phyloP scores from a whole-genome alignment of 2,113 vertebrate genomes.

The Prunella himalayana region DNA sequence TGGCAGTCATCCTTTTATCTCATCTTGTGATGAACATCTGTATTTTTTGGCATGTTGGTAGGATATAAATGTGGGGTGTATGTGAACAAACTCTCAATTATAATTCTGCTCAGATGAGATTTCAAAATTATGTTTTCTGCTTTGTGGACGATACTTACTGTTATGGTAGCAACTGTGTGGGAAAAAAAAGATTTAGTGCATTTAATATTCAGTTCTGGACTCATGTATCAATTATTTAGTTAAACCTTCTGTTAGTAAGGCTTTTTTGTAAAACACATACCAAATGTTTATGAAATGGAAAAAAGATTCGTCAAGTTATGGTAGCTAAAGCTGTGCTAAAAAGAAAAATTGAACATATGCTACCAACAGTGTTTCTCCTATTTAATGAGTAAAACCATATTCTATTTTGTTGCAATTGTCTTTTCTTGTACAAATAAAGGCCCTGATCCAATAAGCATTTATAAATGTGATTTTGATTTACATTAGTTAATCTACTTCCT shows the following conservation, averaged over 20 bases:
- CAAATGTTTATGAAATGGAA: constrained; percentile 51
- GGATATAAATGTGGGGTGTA: not conserved
- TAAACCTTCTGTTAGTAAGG: constrained; percentile 35
- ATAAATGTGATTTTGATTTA: not conserved
- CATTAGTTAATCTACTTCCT: not conserved
- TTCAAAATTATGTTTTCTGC: constrained; percentile 16
- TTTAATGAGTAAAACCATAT: constrained; percentile 20
- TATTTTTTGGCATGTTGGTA: constrained; percentile 6
- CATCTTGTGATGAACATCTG: constrained; percentile 14
- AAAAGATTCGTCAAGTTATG: not conserved
- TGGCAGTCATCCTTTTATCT: not conserved
- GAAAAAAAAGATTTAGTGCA: not conserved
- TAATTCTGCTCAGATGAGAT: constrained; percentile 30
- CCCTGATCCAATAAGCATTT: constrained; percentile 12
- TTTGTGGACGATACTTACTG: not conserved
- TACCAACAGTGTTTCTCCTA: constrained; percentile 4
- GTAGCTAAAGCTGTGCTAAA: constrained; percentile 25
- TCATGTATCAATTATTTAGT: constrained; percentile 48
- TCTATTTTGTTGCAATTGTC: constrained; percentile 23
- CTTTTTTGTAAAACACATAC: not conserved
- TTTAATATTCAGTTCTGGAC: constrained; percentile 43
- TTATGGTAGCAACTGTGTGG: not conserved
- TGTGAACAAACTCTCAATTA: constrained; percentile 32
- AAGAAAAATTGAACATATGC: constrained; percentile 38
- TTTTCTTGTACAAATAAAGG: constrained; percentile 16